Percentiles rank a stretch among this genome's conserved stretches.
phyloP scores from a whole-genome alignment of 2,888 invertebrate genomes.

The Cremastobaeus sp. region DNA sequence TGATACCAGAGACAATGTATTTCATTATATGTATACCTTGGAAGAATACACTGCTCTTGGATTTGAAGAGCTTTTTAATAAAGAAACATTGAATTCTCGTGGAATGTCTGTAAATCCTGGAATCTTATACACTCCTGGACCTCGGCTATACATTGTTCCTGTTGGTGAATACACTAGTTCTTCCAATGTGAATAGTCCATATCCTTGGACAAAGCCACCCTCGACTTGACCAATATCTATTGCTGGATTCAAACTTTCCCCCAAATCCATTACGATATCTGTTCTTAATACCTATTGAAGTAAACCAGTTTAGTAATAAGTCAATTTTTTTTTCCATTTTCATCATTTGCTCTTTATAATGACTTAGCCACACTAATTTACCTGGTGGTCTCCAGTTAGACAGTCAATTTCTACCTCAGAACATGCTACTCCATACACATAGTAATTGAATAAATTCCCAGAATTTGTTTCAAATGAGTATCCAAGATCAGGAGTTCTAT shows the following conservation, averaged over 20 bases:
- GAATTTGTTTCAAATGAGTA: constrained; percentile 85
- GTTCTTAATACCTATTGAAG: constrained; percentile 85
- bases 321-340: neutral
- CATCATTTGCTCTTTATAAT: neutral
- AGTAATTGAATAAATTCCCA: constrained; percentile 90
- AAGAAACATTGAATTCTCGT: constrained; percentile 92
- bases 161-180: constrained; percentile 92
- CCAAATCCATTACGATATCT: constrained; percentile 98
- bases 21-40: constrained; percentile 82
- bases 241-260: constrained; percentile 96
- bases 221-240: constrained; percentile 98
- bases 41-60: constrained; percentile 95
- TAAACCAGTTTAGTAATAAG: too few relatives aligned
- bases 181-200: constrained; percentile 94
- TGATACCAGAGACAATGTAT: neutral
- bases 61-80: constrained; percentile 94
- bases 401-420: constrained; percentile 96
- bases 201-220: constrained; percentile 96
- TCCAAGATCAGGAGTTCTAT: constrained; percentile 86
- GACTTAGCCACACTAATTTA: constrained; percentile 61
- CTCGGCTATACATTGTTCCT: constrained; percentile 89
- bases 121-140: constrained; percentile 96
- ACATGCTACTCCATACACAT: constrained; percentile 90
- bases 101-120: constrained; percentile 96
- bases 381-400: constrained; percentile 94